A percentile compares a stretch with the other conserved stretches of the same genome.
Evolutionary conservation across 2,113 vertebrate genomes (phyloP).

Genomic region (Corythoichthys haematopterus): DNA sequence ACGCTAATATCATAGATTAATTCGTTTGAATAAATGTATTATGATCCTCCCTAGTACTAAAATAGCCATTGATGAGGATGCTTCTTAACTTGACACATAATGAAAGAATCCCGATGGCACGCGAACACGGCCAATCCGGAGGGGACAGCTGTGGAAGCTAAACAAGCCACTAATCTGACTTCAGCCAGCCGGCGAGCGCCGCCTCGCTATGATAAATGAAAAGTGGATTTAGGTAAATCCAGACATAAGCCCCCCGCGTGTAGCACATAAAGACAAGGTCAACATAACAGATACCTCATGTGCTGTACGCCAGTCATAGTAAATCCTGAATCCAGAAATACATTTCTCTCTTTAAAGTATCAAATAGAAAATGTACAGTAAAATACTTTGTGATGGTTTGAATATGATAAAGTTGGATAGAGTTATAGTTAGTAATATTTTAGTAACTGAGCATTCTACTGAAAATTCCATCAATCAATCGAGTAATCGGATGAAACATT

Average conservation of each 20-base stretch:
- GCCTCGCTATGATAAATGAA: slow-evolving; percentile 62
- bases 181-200: slow-evolving; percentile 44
- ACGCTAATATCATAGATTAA: not conserved
- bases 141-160: slow-evolving; percentile 43
- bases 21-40: not conserved
- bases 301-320: slow-evolving; percentile 19
- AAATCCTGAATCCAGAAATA: not conserved
- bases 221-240: slow-evolving; percentile 63
- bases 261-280: slow-evolving; percentile 23
- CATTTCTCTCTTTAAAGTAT: not conserved
- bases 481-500: too few relatives aligned
- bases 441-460: too few relatives aligned
- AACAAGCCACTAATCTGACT: slow-evolving; percentile 64
- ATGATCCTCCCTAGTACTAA: not conserved
- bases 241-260: slow-evolving; percentile 62
- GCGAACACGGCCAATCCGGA: slow-evolving; percentile 9
- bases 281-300: slow-evolving; percentile 14
- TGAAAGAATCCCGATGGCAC: slow-evolving; percentile 24
- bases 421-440: too few relatives aligned
- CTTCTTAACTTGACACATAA: slow-evolving; percentile 22
- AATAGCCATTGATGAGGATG: not conserved
- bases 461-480: too few relatives aligned
- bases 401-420: not conserved
- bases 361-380: not conserved
- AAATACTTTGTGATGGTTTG: not conserved